Percentiles rank a stretch among this genome's conserved stretches.
Evolutionary conservation across 2,888 invertebrate species (phyloP).

Genomic region (Tetrapedia diversipes): DNA sequence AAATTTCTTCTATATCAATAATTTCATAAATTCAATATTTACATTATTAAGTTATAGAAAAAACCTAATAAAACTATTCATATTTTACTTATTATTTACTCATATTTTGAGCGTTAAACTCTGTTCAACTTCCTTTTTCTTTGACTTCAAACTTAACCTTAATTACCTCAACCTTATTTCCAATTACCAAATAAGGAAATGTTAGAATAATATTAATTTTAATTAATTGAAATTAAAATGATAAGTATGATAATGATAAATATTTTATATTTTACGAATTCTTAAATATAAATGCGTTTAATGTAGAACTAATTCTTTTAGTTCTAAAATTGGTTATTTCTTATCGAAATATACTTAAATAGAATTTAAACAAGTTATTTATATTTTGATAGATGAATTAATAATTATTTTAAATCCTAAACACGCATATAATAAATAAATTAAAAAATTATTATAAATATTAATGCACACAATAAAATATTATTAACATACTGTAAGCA

Average conservation of each 20-base stretch:
- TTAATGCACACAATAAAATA: background rate
- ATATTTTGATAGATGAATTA: too few species aligned
- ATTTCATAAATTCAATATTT: background rate
- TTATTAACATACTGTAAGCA: background rate
- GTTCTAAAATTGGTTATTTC: too few species aligned
- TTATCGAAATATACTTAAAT: too few species aligned
- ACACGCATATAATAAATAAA: background rate
- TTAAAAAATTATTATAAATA: background rate
- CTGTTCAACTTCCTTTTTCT: background rate
- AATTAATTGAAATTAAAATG: background rate
- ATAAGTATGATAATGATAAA: too few species aligned
- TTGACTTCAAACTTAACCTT: slow-evolving; percentile 10
- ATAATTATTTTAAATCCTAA: too few species aligned
- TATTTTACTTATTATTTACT: background rate
- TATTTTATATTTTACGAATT: background rate
- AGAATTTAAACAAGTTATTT: too few species aligned
- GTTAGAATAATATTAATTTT: background rate
- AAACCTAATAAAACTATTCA: background rate
- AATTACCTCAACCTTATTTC: too few species aligned
- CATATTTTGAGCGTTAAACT: background rate
- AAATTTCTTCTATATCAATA: background rate
- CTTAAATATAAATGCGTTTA: background rate
- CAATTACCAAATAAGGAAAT: background rate
- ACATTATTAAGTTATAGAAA: background rate
- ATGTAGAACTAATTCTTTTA: too few species aligned